A percentile compares a stretch with the other conserved stretches of the same genome.
Conservation (phyloP, 2,797 vertebrate species). For the Notolepis coatsorum region DNA sequence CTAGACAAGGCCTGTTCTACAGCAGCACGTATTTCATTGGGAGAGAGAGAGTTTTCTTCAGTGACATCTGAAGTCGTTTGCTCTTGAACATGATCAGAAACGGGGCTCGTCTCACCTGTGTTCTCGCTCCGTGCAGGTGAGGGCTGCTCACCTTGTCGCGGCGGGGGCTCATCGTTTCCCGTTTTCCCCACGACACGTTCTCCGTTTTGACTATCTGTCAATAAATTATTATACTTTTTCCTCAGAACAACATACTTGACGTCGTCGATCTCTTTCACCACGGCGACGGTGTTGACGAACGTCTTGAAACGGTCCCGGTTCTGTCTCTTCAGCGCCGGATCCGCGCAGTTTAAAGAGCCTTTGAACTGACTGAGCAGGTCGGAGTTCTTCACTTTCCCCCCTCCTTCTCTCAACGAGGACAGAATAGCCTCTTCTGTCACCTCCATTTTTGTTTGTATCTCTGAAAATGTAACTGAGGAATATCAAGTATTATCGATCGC, state of each 20-base stretch:
- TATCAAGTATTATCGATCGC: not conserved
- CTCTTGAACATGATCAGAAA: slow-evolving; percentile 2
- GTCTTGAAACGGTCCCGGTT: slow-evolving; percentile 86
- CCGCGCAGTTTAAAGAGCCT: slow-evolving; percentile 76
- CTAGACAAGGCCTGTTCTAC: slow-evolving; percentile 57
- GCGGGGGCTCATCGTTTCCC: slow-evolving; percentile 2
- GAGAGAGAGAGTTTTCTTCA: slow-evolving; percentile 13
- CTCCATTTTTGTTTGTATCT: too few relatives aligned
- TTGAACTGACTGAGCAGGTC: slow-evolving; percentile 84
- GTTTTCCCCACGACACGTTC: not conserved
- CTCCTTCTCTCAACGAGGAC: slow-evolving; percentile 75
- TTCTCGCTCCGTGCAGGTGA: slow-evolving; percentile 19
- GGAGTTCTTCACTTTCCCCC: slow-evolving; percentile 82
- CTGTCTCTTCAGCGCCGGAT: slow-evolving; percentile 72
- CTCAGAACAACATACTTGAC: slow-evolving; percentile 82
- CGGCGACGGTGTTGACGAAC: slow-evolving; percentile 87
- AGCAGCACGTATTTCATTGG: slow-evolving; percentile 22
- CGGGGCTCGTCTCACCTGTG: not conserved
- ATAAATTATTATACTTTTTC: slow-evolving; percentile 66
- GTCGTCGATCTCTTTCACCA: slow-evolving; percentile 85
- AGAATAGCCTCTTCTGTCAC: slow-evolving; percentile 84
- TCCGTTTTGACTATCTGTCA: not conserved
- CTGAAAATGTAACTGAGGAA: too few relatives aligned
- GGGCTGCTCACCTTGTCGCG: slow-evolving; percentile 49
- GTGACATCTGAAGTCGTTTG: not conserved